Evolutionary conservation across 2,888 invertebrate species (phyloP), one percentile per base, ranked within the genome.

Genomic region (Aleiodes alternator): DNA sequence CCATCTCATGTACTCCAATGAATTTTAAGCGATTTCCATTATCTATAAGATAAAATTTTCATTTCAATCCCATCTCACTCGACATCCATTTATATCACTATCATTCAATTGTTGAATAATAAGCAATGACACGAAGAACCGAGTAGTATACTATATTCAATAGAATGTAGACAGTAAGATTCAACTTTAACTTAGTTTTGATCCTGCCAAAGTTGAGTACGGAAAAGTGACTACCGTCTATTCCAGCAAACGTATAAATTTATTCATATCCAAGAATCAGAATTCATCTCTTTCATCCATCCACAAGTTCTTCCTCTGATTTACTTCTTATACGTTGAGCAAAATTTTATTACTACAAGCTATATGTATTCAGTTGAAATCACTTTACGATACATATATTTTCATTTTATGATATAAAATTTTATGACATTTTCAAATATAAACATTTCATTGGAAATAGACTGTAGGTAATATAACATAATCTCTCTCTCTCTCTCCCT

Each of bases 61-160:
- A 1, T 2, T 23, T 23, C 23, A 23, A 23, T 23, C 23, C 23
- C 23, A 23, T 23, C 23, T 23, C 23, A 23, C 23, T 2, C 23
- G 2, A 71, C 57, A 71, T 74, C 73, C 66, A 76, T 76, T 80
- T 79, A 79, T 82, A 80, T 83, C 83, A 81, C 84, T 82, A 81
- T 84, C 85, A 86, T 84, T 84, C 84, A 80, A 79, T 80, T 75
- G 79, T 80, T 84, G 86, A 86, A 85, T 87, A 87, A 87, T 85
- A 85, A 84, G 84, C 77, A 79, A 80, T 82, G 82, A 85, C 12
- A 55, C 43, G 69, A 59, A 57, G 50, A 57, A 23, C 57, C 14
- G 34, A 59, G 59, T 43, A 69, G 51, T 51, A 50, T 69, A 68
- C 12, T 72, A 34, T 43, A 72, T 66, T 53, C 29, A 34, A 64